Percentiles rank a stretch among this genome's conserved stretches.
Evolutionary conservation across 2,113 vertebrate genomes (phyloP).

Genomic region (Genyomyrus donnyi): DNA sequence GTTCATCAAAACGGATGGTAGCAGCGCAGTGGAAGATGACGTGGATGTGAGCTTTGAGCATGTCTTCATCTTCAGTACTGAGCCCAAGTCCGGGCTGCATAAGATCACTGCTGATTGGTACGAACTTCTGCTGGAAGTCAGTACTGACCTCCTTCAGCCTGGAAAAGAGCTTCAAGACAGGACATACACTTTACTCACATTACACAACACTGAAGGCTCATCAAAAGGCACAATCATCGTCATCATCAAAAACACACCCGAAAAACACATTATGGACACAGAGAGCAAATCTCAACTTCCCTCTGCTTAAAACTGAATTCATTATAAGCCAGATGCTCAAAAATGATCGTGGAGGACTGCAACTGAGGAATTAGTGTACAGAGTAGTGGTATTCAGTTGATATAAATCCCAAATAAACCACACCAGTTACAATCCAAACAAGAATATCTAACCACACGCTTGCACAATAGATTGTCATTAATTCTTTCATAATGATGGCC

Average conservation of each 20-base stretch:
- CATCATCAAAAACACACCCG: not conserved
- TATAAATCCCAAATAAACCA: not conserved
- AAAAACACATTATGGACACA: not conserved
- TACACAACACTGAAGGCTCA: not conserved
- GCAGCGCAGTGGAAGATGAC: constrained; percentile 91
- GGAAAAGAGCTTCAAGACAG: constrained; percentile 75
- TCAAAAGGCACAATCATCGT: not conserved
- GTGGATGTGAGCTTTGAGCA: constrained; percentile 69
- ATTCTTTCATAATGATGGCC: too few species aligned
- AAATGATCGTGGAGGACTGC: not conserved
- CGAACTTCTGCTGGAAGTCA: constrained; percentile 80
- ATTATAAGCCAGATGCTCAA: not conserved
- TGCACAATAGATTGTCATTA: not conserved
- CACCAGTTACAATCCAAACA: not conserved
- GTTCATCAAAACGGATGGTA: constrained; percentile 85
- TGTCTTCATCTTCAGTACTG: constrained; percentile 70
- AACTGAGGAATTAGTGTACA: not conserved
- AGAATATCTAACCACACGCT: not conserved
- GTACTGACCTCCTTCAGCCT: constrained; percentile 78
- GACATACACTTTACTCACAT: not conserved
- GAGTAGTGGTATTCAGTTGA: not conserved
- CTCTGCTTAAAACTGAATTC: not conserved
- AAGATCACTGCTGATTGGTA: constrained; percentile 80
- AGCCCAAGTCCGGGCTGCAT: constrained; percentile 78
- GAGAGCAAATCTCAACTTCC: not conserved